A percentile compares a stretch with the other conserved stretches of the same genome.
phyloP scores from a whole-genome alignment of 2,888 invertebrate genomes.

The Enchytraeus crypticus region DNA sequence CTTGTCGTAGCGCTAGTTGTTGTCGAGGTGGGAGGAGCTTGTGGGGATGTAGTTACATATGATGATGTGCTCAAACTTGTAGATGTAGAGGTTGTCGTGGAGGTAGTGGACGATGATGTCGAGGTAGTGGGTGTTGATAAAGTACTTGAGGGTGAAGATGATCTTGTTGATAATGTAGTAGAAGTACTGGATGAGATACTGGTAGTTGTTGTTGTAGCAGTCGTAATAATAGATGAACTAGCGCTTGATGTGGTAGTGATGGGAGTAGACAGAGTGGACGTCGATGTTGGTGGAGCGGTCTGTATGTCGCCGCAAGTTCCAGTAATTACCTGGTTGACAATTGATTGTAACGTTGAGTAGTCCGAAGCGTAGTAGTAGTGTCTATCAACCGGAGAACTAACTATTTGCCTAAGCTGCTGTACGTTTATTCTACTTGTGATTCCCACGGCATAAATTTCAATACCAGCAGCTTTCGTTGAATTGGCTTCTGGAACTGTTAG shows the following conservation, averaged over 20 bases:
- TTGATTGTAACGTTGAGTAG: not conserved
- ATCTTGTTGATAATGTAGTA: not conserved
- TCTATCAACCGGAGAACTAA: not conserved
- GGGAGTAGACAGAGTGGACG: not conserved
- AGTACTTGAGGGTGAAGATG: not conserved
- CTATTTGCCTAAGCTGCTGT: conserved; percentile 2
- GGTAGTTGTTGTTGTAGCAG: not conserved
- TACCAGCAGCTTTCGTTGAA: conserved; percentile 4
- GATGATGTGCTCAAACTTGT: not conserved
- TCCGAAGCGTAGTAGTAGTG: conserved; percentile 12
- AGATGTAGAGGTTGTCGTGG: not conserved
- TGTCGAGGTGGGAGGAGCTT: not conserved
- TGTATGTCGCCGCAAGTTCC: not conserved
- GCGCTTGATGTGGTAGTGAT: not conserved
- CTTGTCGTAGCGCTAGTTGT: no score
- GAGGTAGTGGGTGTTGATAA: not conserved
- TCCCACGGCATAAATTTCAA: conserved; percentile 15
- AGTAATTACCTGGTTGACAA: not conserved
- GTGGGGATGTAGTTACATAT: not conserved
- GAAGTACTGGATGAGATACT: not conserved
- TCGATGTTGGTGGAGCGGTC: not conserved
- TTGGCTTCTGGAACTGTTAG: conserved; percentile 14
- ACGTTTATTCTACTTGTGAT: conserved; percentile 11
- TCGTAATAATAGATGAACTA: not conserved
- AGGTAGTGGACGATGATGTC: not conserved